These are phyloP conservation scores for Microcebus ravelobensis DNA, from an alignment of 2,113 vertebrate species.

Conservation along the genomic window DNA sequence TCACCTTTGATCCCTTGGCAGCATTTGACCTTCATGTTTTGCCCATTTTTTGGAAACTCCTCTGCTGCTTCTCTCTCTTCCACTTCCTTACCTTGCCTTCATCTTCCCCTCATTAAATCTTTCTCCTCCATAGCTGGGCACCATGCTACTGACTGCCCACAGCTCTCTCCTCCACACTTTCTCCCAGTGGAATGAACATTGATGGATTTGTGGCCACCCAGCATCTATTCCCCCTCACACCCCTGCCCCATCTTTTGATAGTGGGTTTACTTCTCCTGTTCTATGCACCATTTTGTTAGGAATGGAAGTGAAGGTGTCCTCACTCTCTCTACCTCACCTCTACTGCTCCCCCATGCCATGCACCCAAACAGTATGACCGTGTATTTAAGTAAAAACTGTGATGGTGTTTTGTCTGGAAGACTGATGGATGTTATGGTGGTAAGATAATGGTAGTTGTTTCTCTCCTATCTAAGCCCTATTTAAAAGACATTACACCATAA, in stretches of 20 bases:
- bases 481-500: conserved; percentile 33
- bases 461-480: conserved; percentile 37
- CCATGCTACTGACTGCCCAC: rapidly evolving
- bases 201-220: neutral
- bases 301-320: neutral
- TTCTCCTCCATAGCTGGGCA: neutral
- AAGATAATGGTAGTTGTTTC: conserved; percentile 19
- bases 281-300: neutral
- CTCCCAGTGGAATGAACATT: neutral
- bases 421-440: conserved; percentile 38
- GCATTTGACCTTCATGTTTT: neutral
- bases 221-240: no score
- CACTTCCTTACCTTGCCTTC: neutral
- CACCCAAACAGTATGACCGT: conserved; percentile 73
- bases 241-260: neutral
- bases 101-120: neutral
- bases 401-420: conserved; percentile 70
- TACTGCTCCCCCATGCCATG: neutral
- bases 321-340: neutral
- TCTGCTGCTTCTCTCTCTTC: neutral
- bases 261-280: neutral
- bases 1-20: neutral
- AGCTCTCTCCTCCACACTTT: neutral
- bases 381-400: conserved; percentile 60
- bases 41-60: neutral